A percentile compares a stretch with the other conserved stretches of the same genome.
Evolutionary conservation across 1,140 invertebrate genomes (phyloP).

Genomic region (Aphidius gifuensis): DNA sequence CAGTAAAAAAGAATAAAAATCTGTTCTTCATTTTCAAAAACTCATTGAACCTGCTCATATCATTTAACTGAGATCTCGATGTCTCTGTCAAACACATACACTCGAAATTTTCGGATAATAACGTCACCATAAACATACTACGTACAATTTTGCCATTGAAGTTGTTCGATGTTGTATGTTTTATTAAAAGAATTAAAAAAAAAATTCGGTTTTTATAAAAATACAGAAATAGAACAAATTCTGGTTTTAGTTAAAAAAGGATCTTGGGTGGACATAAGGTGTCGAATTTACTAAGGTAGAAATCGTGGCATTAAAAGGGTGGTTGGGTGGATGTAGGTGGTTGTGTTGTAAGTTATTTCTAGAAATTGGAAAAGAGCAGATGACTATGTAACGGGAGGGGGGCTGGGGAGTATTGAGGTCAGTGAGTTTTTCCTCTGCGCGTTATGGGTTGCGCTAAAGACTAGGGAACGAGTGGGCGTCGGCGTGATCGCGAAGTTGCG

Average conservation of each 20-base stretch:
- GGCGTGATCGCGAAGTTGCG: slow-evolving; percentile 43
- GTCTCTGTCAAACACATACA: too few relatives aligned
- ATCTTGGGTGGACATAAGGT: slow-evolving; percentile 7
- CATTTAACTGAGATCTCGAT: too few relatives aligned
- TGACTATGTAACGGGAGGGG: slow-evolving; percentile 22
- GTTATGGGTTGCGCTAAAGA: slow-evolving; percentile 44
- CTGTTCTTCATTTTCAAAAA: too few relatives aligned
- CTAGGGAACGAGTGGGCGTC: slow-evolving; percentile 25
- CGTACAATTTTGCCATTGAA: too few relatives aligned
- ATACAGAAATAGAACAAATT: too few relatives aligned
- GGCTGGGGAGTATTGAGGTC: slow-evolving; percentile 48
- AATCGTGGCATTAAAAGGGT: slow-evolving; percentile 10
- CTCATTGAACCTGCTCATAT: too few relatives aligned
- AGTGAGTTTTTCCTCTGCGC: slow-evolving; percentile 55
- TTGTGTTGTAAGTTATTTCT: slow-evolving; percentile 16
- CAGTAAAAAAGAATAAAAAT: too few relatives aligned
- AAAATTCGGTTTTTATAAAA: too few relatives aligned
- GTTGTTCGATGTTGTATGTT: too few relatives aligned
- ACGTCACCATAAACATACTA: too few relatives aligned
- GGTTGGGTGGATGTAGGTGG: slow-evolving; percentile 17
- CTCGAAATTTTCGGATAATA: too few relatives aligned
- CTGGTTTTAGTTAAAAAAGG: not conserved
- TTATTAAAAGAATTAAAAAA: too few relatives aligned
- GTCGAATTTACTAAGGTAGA: slow-evolving; percentile 10
- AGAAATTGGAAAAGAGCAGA: not conserved